phyloP scores from a whole-genome alignment of 2,113 vertebrate genomes.

The Megaptera novaeangliae region DNA sequence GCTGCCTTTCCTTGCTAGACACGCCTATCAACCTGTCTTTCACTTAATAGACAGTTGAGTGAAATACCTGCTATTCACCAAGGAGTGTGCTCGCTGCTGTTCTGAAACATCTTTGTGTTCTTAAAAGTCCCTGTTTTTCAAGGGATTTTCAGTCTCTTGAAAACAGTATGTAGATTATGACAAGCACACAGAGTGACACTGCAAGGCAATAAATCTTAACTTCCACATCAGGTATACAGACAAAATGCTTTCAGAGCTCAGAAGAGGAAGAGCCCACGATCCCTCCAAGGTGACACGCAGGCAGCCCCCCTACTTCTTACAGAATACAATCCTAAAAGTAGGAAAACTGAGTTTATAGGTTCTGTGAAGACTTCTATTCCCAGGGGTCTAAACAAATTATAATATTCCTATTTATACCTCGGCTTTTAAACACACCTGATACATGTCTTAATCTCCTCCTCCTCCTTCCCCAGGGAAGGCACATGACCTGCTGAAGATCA shows the following conservation, averaged over 20 bases:
- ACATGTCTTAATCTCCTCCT: not conserved
- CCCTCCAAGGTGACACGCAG: not conserved
- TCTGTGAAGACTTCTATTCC: not conserved
- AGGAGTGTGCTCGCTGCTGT: rapidly evolving
- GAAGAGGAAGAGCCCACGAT: not conserved
- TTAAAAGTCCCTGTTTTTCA: not conserved
- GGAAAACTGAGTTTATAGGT: rapidly evolving
- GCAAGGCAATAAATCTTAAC: not conserved
- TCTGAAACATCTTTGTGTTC: not conserved
- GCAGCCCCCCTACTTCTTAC: not conserved
- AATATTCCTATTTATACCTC: not conserved
- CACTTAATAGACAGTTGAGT: not conserved
- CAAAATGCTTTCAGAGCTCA: not conserved
- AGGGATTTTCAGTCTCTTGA: not conserved
- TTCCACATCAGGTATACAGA: not conserved
- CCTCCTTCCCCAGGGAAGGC: not conserved
- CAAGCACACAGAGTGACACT: not conserved
- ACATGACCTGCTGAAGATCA: not conserved
- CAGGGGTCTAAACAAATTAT: not conserved
- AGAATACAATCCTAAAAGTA: not conserved
- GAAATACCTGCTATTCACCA: not conserved
- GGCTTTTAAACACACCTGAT: not conserved
- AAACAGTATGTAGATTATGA: not conserved
- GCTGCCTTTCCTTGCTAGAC: not conserved
- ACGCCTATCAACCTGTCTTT: not conserved